Conservation (phyloP, 2,113 vertebrate genomes). For the Rhynchomys soricoides region DNA sequence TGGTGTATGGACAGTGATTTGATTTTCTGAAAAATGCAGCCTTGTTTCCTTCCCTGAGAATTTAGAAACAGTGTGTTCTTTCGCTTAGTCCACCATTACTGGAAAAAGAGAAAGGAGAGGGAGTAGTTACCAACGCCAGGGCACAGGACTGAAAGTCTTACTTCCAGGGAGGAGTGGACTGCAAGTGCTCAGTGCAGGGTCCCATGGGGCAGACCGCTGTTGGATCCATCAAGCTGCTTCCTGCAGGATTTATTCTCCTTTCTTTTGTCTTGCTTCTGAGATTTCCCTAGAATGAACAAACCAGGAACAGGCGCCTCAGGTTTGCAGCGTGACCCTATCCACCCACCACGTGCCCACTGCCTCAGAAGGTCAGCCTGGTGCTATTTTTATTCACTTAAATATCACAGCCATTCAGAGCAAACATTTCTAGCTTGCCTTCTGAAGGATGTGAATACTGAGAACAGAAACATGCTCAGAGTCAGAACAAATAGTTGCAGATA, state of each 20-base stretch:
- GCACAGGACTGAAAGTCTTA: background rate
- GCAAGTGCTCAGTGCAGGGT: background rate
- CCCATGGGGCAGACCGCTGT: background rate
- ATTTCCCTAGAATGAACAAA: slow-evolving; percentile 33
- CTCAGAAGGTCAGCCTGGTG: slow-evolving; percentile 52
- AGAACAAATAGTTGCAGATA: background rate
- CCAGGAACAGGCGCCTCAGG: background rate
- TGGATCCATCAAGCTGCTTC: background rate
- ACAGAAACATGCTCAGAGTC: slow-evolving; percentile 17
- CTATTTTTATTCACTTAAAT: slow-evolving; percentile 64
- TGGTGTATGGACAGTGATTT: slow-evolving; percentile 4
- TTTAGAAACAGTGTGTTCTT: background rate
- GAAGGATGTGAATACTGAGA: slow-evolving; percentile 26
- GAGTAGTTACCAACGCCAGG: background rate
- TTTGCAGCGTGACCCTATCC: background rate
- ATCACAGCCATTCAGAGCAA: slow-evolving; percentile 1
- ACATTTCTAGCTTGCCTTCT: slow-evolving; percentile 39
- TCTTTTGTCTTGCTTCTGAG: background rate
- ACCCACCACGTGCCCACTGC: background rate
- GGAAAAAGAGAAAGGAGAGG: background rate
- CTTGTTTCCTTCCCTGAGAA: slow-evolving; percentile 30
- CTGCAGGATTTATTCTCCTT: background rate
- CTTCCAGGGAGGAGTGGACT: background rate
- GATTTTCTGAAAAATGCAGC: slow-evolving; percentile 51
- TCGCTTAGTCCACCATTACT: background rate